Percentiles rank a stretch among this genome's conserved stretches.
Conservation (phyloP, 2,888 invertebrate species). For the Chymomyza amoena region DNA sequence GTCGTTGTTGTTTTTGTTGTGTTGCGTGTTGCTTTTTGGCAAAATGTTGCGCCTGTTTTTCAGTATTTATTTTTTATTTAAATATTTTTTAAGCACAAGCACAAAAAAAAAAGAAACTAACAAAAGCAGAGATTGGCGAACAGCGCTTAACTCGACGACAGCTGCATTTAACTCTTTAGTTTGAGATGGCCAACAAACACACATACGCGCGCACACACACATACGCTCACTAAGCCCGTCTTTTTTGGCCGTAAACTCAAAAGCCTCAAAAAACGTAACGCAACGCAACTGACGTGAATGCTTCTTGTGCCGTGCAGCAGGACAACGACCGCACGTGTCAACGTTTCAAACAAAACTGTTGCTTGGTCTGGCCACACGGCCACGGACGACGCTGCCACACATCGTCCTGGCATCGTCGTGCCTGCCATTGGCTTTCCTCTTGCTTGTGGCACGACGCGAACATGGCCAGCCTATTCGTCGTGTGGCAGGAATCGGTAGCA, state of each 20-base stretch:
- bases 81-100: neutral
- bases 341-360: constrained; percentile 68
- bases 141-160: neutral
- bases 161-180: neutral
- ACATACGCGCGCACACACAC: neutral
- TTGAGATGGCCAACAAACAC: neutral
- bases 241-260: neutral
- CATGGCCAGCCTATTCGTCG: neutral
- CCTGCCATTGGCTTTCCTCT: neutral
- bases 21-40: neutral
- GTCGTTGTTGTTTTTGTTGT: neutral
- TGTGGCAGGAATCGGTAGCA: neutral
- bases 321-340: constrained; percentile 58
- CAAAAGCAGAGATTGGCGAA: neutral
- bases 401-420: neutral
- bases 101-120: neutral
- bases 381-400: neutral
- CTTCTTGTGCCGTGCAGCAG: neutral
- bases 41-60: constrained; percentile 7
- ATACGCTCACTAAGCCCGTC: neutral
- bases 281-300: neutral
- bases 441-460: neutral
- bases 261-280: neutral
- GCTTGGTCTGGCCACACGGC: constrained; percentile 30
- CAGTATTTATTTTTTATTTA: neutral